Evolutionary conservation across 2,888 invertebrate species (phyloP), one percentile per base, ranked within the genome.

Genomic region (Amphipyra tragopoginis): DNA sequence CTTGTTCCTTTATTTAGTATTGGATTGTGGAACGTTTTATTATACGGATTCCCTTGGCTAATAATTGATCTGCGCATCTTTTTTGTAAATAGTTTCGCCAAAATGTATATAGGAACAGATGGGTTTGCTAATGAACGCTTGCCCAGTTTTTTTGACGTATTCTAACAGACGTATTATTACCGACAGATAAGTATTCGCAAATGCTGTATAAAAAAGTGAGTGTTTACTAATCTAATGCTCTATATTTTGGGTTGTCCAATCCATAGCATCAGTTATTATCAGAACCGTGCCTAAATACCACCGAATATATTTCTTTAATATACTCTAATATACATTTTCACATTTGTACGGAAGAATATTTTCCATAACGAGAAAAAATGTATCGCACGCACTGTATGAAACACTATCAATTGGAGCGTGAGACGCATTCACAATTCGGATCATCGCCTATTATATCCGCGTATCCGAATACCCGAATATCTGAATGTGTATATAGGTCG

Each of bases 391-490:
- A 61, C 38, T 76, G 51, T 65, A 60, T 54, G 64, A 60, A 64
- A 61, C 71, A 67, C 66, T 69, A 69, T 65, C 74, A 66, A 66
- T 75, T 81, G 75, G 72, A 56, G 75, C 77, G 77, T 76, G 75
- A 67, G 64, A 65, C 67, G 70, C 71, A 73, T 80, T 38, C 71
- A 72, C 73, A 58, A 72, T 77, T 60, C 50, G 65, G 59, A 71
- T 76, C 67, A 74, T 63, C 51, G 59, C 60, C 68, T 63, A 67
- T 69, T 72, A 72, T 77, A 77, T 70, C 63, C 69, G 62, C 55
- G 42, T 59, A 61, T 61, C 50, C 66, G 57, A 59, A 68, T 75
- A 62, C 48, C 63, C 64, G 56, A 54, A 58, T 63, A 61, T 60
- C 42, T 43, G 51, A 65, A 10, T 36, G 11, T 40, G 42, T 63